These are phyloP conservation scores for Athalia rosae DNA, from an alignment of 2,888 invertebrate species.

Conservation along the genomic window DNA sequence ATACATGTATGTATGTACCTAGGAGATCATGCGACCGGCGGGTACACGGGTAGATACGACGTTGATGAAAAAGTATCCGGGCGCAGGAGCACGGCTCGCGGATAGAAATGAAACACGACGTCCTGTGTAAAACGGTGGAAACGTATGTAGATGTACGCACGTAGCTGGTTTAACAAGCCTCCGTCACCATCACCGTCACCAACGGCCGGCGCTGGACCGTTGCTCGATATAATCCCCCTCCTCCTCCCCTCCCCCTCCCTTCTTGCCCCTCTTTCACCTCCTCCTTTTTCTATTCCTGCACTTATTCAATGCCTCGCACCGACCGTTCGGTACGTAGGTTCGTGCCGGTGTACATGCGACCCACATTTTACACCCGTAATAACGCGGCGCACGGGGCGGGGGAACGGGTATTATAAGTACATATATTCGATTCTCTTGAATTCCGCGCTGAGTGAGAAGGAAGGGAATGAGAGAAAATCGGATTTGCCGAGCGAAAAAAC, in stretches of 20 bases:
- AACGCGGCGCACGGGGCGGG: background rate
- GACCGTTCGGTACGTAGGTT: background rate
- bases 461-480: background rate
- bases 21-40: background rate
- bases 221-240: conserved; percentile 40
- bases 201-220: conserved; percentile 17
- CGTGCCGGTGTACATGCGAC: conserved; percentile 17
- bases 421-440: background rate
- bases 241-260: background rate
- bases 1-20: too few species aligned
- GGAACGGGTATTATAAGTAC: background rate
- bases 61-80: background rate
- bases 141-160: conserved; percentile 31
- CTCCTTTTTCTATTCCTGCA: background rate
- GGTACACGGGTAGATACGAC: background rate
- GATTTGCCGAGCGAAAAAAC: background rate
- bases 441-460: background rate
- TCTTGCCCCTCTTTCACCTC: conserved; percentile 11
- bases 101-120: conserved; percentile 34
- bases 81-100: background rate
- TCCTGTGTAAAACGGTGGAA: conserved; percentile 31
- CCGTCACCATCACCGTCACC: conserved; percentile 10
- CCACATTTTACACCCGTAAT: conserved; percentile 40
- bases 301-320: too few species aligned
- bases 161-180: conserved; percentile 36